A percentile compares a stretch with the other conserved stretches of the same genome.
Evolutionary conservation across 2,113 vertebrate species (phyloP).

Genomic region (Sprattus sprattus): DNA sequence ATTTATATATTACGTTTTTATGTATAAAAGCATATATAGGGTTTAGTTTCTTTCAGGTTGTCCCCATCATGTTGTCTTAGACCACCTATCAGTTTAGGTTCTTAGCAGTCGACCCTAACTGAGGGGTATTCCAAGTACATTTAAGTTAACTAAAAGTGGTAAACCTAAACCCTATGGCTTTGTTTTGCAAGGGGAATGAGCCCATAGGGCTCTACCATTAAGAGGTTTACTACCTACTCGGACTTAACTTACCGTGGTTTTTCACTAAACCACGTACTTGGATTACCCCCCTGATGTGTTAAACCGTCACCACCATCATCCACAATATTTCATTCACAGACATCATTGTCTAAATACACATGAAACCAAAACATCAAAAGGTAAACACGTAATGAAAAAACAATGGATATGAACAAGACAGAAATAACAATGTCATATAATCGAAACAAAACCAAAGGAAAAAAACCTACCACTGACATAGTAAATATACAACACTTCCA

Average conservation of each 20-base stretch:
- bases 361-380: background rate
- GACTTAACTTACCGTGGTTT: too few relatives aligned
- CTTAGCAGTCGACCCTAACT: background rate
- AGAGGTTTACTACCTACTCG: too few relatives aligned
- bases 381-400: background rate
- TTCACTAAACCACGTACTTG: too few relatives aligned
- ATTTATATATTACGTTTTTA: background rate
- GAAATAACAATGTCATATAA: background rate
- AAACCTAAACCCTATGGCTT: too few relatives aligned
- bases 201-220: too few relatives aligned
- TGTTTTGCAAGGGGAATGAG: too few relatives aligned
- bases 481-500: background rate
- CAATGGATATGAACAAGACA: background rate
- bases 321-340: background rate
- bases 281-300: too few relatives aligned
- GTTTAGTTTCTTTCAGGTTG: background rate
- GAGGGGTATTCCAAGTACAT: too few relatives aligned
- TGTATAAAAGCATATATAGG: background rate
- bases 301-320: background rate
- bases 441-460: background rate
- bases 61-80: background rate
- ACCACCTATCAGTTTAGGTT: background rate
- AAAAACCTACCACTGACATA: background rate
- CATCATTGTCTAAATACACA: background rate
- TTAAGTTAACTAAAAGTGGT: too few relatives aligned